These are phyloP conservation scores for Maniola hyperantus DNA, from an alignment of 2,888 invertebrate species.

Conservation along the genomic window DNA sequence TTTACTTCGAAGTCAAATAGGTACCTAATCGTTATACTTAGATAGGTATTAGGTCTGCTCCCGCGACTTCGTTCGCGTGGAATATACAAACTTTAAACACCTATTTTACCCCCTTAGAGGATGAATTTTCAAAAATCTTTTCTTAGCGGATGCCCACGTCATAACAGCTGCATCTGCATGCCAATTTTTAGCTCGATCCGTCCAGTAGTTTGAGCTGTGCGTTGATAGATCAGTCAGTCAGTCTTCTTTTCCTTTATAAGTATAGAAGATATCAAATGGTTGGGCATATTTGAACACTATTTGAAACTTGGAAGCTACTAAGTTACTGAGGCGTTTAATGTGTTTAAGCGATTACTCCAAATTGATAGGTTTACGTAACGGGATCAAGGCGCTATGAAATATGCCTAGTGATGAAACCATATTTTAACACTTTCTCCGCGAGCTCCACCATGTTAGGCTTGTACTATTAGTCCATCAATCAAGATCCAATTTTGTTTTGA, in stretches of 20 bases:
- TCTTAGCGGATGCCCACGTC: too few relatives aligned
- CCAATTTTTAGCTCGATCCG: too few relatives aligned
- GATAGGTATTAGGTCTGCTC: too few relatives aligned
- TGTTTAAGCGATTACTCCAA: conserved; percentile 10
- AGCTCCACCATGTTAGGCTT: conserved; percentile 66
- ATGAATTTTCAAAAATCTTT: too few relatives aligned
- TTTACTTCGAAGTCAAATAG: neutral
- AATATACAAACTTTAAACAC: too few relatives aligned
- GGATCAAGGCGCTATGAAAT: conserved; percentile 36
- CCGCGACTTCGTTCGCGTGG: too few relatives aligned
- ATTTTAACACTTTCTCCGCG: conserved; percentile 45
- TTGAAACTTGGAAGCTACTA: neutral
- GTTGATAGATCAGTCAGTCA: too few relatives aligned
- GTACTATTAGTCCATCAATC: conserved; percentile 82
- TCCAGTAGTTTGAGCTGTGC: too few relatives aligned
- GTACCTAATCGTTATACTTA: neutral
- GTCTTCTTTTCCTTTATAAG: too few relatives aligned
- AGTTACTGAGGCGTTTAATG: neutral
- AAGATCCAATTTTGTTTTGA: conserved; percentile 76
- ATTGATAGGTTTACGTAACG: conserved; percentile 26
- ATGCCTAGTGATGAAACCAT: conserved; percentile 42
- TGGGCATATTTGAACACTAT: neutral
- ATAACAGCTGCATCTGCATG: too few relatives aligned
- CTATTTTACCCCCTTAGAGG: too few relatives aligned
- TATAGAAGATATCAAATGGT: too few relatives aligned